A percentile compares a stretch with the other conserved stretches of the same genome.
These are phyloP conservation scores for Meda fulgida DNA, from an alignment of 2,797 vertebrate genomes.

Conservation along the genomic window DNA sequence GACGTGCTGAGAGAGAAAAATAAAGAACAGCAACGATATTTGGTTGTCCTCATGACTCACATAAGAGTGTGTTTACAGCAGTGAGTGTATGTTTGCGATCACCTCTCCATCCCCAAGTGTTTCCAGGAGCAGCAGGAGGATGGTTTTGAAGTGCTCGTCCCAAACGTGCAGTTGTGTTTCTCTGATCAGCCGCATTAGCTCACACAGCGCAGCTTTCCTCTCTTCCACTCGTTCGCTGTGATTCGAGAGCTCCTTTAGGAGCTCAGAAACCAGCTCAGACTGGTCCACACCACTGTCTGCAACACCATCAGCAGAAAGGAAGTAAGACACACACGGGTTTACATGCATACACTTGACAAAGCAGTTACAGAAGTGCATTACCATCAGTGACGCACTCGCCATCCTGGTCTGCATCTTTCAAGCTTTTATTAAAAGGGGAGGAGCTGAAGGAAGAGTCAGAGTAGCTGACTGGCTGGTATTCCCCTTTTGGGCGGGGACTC, in stretches of 20 bases:
- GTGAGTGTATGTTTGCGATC: conserved; percentile 35
- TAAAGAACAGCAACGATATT: conserved; percentile 12
- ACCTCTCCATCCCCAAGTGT: conserved; percentile 97
- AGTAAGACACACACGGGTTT: neutral
- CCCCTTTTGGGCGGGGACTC: conserved; percentile 85
- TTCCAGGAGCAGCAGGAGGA: conserved; percentile 93
- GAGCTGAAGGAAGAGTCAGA: conserved; percentile 79
- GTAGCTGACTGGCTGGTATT: conserved; percentile 86
- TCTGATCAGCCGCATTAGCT: conserved; percentile 92
- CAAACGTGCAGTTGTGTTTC: conserved; percentile 94
- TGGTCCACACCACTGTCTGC: conserved; percentile 90
- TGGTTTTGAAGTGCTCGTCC: conserved; percentile 99
- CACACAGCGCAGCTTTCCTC: conserved; percentile 90
- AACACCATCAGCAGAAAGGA: conserved; percentile 34
- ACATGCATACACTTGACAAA: neutral
- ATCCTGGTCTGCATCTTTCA: conserved; percentile 93
- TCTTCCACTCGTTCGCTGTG: conserved; percentile 96
- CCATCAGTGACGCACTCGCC: conserved; percentile 90
- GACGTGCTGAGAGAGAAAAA: conserved; percentile 79
- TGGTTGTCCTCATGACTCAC: neutral
- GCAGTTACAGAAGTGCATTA: conserved; percentile 61
- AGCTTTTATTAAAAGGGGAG: conserved; percentile 86
- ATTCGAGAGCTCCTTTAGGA: conserved; percentile 95
- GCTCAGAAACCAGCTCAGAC: conserved; percentile 92
- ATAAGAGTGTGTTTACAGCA: neutral